Percentiles rank a stretch among this genome's conserved stretches.
Conservation (phyloP, 2,113 vertebrate genomes). For the Scomber colias region DNA sequence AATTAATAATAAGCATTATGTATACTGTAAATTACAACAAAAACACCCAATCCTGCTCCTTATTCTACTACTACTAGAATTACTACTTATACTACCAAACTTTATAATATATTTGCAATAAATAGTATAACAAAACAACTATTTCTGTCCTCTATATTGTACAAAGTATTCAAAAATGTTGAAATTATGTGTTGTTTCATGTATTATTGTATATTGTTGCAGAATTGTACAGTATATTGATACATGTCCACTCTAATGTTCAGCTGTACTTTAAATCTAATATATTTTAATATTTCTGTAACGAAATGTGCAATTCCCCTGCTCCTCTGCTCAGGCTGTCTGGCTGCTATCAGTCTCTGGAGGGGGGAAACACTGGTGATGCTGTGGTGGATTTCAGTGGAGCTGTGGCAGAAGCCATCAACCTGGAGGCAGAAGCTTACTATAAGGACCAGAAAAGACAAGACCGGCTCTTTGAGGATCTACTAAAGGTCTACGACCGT, state of each 20-base stretch:
- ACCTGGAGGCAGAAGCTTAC: constrained; percentile 85
- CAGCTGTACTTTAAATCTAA: not conserved
- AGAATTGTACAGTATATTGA: too few species aligned
- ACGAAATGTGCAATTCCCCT: not conserved
- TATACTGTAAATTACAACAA: not conserved
- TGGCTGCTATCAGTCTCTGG: constrained; percentile 93
- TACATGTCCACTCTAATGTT: too few species aligned
- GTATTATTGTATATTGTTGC: not conserved
- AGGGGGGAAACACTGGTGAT: constrained; percentile 92
- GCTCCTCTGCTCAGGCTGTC: constrained; percentile 83
- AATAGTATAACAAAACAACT: too few species aligned
- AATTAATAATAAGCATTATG: not conserved
- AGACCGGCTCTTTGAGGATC: constrained; percentile 89
- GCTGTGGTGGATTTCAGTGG: constrained; percentile 97
- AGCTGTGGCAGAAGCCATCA: constrained; percentile 90
- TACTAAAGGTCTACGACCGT: constrained; percentile 88
- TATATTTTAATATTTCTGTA: not conserved
- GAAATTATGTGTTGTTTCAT: too few species aligned
- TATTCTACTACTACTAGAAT: not conserved
- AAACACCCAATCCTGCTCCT: not conserved
- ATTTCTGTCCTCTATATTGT: too few species aligned
- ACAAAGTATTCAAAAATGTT: too few species aligned
- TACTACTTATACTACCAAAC: too few species aligned
- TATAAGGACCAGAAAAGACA: constrained; percentile 84
- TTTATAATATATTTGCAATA: not conserved